Percentiles rank a stretch among this genome's conserved stretches.
Evolutionary conservation across 2,888 invertebrate species (phyloP).

Genomic region (Volucella bombylans): DNA sequence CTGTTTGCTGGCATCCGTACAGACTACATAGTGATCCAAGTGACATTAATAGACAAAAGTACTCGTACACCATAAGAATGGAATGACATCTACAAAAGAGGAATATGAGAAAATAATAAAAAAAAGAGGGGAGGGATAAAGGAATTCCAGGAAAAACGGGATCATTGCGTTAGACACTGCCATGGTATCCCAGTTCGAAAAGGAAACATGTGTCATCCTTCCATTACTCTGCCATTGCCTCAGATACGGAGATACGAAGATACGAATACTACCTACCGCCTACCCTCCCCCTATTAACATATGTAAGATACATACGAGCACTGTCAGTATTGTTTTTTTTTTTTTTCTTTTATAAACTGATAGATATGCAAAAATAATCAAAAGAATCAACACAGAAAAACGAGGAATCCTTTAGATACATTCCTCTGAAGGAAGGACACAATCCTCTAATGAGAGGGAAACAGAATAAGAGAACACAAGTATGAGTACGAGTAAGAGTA

Average conservation of each 20-base stretch:
- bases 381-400: constrained; percentile 5
- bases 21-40: constrained; percentile 38
- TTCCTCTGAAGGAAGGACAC: not conserved
- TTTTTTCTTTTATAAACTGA: not conserved
- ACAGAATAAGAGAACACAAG: not conserved
- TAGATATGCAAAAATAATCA: constrained; percentile 43
- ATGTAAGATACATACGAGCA: too few relatives aligned
- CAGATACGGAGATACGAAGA: not conserved
- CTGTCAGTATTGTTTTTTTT: too few relatives aligned
- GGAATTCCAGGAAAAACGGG: not conserved
- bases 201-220: constrained; percentile 27
- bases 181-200: constrained; percentile 12
- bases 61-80: constrained; percentile 4
- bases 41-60: constrained; percentile 63
- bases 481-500: not conserved
- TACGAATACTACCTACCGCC: not conserved
- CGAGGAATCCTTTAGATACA: constrained; percentile 4
- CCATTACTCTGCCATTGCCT: not conserved
- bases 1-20: constrained; percentile 40
- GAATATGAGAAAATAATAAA: not conserved
- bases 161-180: constrained; percentile 33
- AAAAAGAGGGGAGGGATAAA: not conserved
- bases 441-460: constrained; percentile 36
- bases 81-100: constrained; percentile 1
- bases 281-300: too few relatives aligned